Conservation (phyloP, 2,888 invertebrate genomes). For the Protonemura montana region DNA sequence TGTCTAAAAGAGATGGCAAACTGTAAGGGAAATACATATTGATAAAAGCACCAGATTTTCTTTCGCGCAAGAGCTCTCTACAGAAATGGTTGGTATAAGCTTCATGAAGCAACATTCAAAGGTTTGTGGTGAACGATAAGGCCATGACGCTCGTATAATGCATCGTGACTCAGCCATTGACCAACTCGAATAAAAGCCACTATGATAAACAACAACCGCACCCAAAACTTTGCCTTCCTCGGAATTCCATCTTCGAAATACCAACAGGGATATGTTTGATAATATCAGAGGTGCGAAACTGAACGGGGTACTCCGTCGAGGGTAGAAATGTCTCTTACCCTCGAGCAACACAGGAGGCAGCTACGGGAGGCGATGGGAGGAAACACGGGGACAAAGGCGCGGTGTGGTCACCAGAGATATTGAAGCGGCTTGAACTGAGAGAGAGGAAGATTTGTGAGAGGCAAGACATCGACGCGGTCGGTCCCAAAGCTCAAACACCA, state of each 20-base stretch:
- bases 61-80: background rate
- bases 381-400: constrained; percentile 16
- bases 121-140: background rate
- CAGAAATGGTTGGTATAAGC: background rate
- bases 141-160: too few relatives aligned
- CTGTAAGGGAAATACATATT: background rate
- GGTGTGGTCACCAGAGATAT: constrained; percentile 34
- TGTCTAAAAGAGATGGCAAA: background rate
- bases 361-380: background rate
- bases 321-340: background rate
- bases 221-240: background rate
- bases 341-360: too few relatives aligned
- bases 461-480: background rate
- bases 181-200: background rate
- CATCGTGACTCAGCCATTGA: background rate
- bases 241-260: background rate
- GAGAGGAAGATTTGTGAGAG: constrained; percentile 37
- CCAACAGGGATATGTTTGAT: constrained; percentile 5
- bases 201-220: background rate
- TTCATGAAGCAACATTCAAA: background rate
- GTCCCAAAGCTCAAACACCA: constrained; percentile 25
- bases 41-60: background rate
- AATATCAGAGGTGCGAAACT: background rate
- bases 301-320: background rate
- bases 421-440: constrained; percentile 23